Evolutionary conservation across 2,888 invertebrate species (phyloP), one percentile per base, ranked within the genome.

Genomic region (Synanthedon myopaeformis): DNA sequence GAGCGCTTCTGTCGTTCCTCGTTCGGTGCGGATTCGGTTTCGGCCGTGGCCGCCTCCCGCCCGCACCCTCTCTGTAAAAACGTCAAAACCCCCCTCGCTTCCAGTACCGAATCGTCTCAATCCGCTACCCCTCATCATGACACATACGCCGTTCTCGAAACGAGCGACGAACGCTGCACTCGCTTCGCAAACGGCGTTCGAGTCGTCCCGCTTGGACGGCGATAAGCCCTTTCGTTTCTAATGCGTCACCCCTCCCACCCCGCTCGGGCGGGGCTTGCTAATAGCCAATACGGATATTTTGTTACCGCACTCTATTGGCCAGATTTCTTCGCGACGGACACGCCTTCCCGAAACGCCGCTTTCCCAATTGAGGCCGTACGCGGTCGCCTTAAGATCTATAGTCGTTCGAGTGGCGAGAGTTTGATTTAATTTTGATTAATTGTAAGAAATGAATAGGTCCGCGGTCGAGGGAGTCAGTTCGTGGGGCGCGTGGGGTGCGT

Each of bases 261-360:
- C 69, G 70, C 72, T 73, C 80, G 76, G 86, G 82, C 84, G 86
- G 80, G 70, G 83, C 82, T 80, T 76, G 62, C 82, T 88, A 88
- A 88, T 88, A 82, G 85, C 90, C 89, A 89, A 90, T 89, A 79
- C 88, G 87, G 85, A 86, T 84, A 82, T 84, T 84, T 84, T 82
- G 85, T 88, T 88, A 87, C 84, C 84, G 82, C 82, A 82, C 82
- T 86, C 83, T 89, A 90, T 90, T 90, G 90, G 91, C 89, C 85
- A 88, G 86, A 87, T 83, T 82, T 79, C 79, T 82, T 83, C 80
- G 76, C 82, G 83, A 74, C 75, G 66, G 79, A 72, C 79, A 81
- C 88, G 87, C 87, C 87, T 72, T 69, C 72, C 71, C 67, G 63
- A 58, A 3, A 10, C 35, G 35, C 35, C 60, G 56, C 53, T 51